phyloP scores from a whole-genome alignment of 2,888 invertebrate species.

The Diaprepes abbreviatus region DNA sequence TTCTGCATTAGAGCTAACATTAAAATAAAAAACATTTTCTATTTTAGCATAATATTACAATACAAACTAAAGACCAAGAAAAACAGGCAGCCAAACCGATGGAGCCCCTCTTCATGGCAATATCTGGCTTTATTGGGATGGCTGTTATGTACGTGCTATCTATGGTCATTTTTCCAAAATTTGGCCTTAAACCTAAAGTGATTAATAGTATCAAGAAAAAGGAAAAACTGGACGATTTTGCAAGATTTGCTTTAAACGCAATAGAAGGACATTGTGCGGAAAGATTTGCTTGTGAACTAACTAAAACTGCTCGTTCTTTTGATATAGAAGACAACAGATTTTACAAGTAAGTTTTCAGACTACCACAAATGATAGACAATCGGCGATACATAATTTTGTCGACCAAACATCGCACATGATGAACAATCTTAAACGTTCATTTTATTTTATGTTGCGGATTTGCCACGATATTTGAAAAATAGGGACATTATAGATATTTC shows the following conservation, averaged over 20 bases:
- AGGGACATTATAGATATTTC: too few relatives aligned
- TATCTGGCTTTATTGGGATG: constrained; percentile 73
- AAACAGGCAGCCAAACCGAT: constrained; percentile 63
- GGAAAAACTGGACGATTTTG: constrained; percentile 64
- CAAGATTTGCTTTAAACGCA: constrained; percentile 65
- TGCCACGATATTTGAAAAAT: too few relatives aligned
- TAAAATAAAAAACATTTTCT: background rate
- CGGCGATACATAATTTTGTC: too few relatives aligned
- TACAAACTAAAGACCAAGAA: constrained; percentile 54
- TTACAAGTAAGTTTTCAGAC: constrained; percentile 62
- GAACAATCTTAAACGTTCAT: too few relatives aligned
- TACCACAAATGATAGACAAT: too few relatives aligned
- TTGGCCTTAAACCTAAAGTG: constrained; percentile 60
- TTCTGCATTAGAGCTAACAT: too few relatives aligned
- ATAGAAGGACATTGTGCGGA: constrained; percentile 69
- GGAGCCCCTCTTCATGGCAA: constrained; percentile 72
- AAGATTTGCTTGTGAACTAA: constrained; percentile 68
- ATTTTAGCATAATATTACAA: constrained; percentile 64
- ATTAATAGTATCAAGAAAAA: constrained; percentile 53
- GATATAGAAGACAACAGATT: constrained; percentile 64
- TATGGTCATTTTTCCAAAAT: constrained; percentile 69
- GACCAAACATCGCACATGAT: too few relatives aligned
- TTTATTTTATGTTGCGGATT: too few relatives aligned
- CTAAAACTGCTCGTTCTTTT: constrained; percentile 64
- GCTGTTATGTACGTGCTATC: constrained; percentile 71